Evolutionary conservation across 2,888 invertebrate genomes (phyloP), one percentile per base, ranked within the genome.

Genomic region (Tanypteryx hageni): DNA sequence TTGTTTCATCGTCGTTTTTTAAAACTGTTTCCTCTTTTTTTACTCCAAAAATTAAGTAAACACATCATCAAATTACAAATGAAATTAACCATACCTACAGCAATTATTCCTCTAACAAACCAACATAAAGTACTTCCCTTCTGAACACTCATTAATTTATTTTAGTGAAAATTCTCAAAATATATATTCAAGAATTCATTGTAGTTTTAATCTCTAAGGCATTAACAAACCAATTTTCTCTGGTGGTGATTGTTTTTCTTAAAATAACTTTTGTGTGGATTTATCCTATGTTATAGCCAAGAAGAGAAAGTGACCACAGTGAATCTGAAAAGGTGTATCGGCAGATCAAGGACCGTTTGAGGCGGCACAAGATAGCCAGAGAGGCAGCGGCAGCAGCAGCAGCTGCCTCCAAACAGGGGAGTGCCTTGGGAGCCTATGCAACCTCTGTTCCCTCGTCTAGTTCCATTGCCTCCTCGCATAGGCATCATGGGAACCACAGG

Each of bases 321-420:
- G 93, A 97, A 97, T 94, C 96, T 97, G 93, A 97, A 97, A 94
- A 96, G 97, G 91, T 89, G 1, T 98, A 98, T 95, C 97, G 97
- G 94, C 97, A 97, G 94, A 97, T 97, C 68, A 98, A 98, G 94
- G 98, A 98, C 94, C 97, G 97, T 94, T 95, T 98, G 93, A 96
- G 97, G 13, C 96, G 97, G 56, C 96, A 97, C 92, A 96, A 95
- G 83, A 96, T 96, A 94, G 96, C 95, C 27, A 95, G 95, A 92
- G 89, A 89, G 44, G 89, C 89, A 64, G 89, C 59, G 4, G 61
- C 18, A 10, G 89, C 92, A 16, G 84, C 61, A 7, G 84, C 59
- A 18, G 22, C 59, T 84, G 86, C 31, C 44, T 85, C 86, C 56
- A 92, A 18, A 85, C 92, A 76, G 91, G 92, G 91, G 64, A 92